phyloP scores from a whole-genome alignment of 2,113 vertebrate genomes.

The Lutjanus erythropterus region DNA sequence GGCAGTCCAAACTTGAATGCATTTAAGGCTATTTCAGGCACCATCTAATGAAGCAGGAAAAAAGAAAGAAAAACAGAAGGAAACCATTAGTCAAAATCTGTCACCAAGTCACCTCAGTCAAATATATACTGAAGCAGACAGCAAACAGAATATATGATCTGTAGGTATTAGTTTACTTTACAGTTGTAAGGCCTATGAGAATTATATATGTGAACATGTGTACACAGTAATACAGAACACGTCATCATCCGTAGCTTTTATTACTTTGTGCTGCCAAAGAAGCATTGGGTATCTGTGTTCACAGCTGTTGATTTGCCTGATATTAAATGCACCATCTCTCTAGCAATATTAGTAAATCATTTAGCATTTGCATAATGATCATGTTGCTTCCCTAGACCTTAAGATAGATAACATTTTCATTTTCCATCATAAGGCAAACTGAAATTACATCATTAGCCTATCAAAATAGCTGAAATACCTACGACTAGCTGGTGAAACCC shows the following conservation, averaged over 20 bases:
- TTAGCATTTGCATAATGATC: neutral
- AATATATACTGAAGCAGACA: neutral
- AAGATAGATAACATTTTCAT: neutral
- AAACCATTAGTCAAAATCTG: too few species aligned
- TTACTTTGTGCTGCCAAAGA: conserved; percentile 3
- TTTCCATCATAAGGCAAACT: neutral
- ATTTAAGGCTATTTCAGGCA: neutral
- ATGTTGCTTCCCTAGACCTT: neutral
- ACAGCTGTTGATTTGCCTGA: neutral
- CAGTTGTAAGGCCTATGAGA: neutral
- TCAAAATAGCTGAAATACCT: neutral
- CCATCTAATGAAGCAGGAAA: neutral
- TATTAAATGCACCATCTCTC: neutral
- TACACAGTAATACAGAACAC: neutral
- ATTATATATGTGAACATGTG: neutral
- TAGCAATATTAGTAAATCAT: neutral
- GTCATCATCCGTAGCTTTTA: neutral
- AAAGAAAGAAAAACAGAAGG: neutral
- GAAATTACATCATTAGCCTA: neutral
- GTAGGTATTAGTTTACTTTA: neutral
- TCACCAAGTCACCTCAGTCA: neutral
- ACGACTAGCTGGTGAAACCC: neutral
- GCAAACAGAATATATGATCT: neutral
- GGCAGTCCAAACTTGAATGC: neutral
- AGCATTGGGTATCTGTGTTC: neutral